Base-by-base conservation (phyloP, 2,888 invertebrate species). In the Metalampra italica region DNA sequence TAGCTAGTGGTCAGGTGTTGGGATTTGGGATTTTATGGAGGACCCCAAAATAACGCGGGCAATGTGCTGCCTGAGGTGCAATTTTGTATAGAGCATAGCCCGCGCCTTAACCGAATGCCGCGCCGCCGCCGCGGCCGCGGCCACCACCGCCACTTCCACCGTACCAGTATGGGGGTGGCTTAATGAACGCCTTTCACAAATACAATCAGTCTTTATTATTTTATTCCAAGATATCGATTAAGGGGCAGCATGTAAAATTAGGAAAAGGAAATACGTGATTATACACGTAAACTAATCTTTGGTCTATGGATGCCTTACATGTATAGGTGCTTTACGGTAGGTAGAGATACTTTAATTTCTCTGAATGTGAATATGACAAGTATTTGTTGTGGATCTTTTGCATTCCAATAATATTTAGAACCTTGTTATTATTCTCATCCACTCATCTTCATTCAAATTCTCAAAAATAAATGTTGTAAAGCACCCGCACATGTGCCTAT, bases 211-310 rank as follows among this genome's bases (percentile, higher is more conserved):
- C 32, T 32, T 8, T 7, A 32, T 9, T 56, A 57, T 58, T 52
- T 56, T 45, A 36, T 36, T n/a, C n/a, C 1, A n/a, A n/a, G 32
- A 1, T 2, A 32, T 32, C 53, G 53, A 45, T 22, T 22, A 22
- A 22, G 48, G 60, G 51, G 57, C 82, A 79, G 60, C 82, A 70
- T 62, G 59, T 52, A 29, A 53, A 55, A 53, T 50, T 61, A 72
- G 82, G 82, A 81, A 76, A 71, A 59, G 83, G 82, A 82, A 58
- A 22, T 22, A 22, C 22, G 52, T 71, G 55, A 60, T 5, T 22
- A 22, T 53, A 63, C 57, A 43, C 14, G 11, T 4, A 29, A 8
- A 1, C 11, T 22, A 12, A 51, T 60, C 57, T 53, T 57, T 22
- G 22, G 49, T 52, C 42, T 51, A 52, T 62, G 51, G 42, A 48